These are phyloP conservation scores for Mohoua ochrocephala DNA, from an alignment of 2,113 vertebrate genomes.

Conservation along the genomic window DNA sequence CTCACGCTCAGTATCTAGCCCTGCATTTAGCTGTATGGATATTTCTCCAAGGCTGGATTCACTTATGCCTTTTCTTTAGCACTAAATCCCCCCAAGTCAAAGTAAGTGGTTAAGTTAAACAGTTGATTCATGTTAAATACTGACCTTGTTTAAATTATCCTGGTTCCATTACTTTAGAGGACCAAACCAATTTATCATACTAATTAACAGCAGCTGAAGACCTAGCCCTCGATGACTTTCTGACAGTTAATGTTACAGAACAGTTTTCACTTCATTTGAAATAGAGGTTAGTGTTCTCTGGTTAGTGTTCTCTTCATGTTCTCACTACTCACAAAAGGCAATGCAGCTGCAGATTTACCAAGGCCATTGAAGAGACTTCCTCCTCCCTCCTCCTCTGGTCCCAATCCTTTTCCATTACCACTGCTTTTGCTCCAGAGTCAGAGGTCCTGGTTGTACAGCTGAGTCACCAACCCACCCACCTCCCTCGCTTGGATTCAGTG, in stretches of 20 bases:
- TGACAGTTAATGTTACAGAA: neutral
- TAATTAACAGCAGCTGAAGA: neutral
- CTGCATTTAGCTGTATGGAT: neutral
- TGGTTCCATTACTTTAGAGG: neutral
- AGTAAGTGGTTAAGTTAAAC: neutral
- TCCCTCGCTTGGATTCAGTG: rapidly evolving
- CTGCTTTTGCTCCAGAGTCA: neutral
- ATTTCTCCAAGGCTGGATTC: neutral
- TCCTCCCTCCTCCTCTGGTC: neutral
- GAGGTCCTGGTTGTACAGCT: neutral
- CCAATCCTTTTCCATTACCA: neutral
- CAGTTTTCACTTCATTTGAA: neutral
- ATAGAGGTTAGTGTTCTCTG: neutral
- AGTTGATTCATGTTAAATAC: neutral
- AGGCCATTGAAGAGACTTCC: neutral
- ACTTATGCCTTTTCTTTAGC: neutral
- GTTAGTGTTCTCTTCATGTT: neutral
- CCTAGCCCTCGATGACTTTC: neutral
- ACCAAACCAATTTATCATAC: neutral
- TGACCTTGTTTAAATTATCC: neutral
- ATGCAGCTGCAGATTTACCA: neutral
- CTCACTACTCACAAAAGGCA: neutral
- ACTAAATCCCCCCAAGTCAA: neutral
- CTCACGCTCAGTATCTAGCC: neutral
- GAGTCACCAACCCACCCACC: neutral